phyloP scores from a whole-genome alignment of 2,113 vertebrate species.

The Laterallus jamaicensis region DNA sequence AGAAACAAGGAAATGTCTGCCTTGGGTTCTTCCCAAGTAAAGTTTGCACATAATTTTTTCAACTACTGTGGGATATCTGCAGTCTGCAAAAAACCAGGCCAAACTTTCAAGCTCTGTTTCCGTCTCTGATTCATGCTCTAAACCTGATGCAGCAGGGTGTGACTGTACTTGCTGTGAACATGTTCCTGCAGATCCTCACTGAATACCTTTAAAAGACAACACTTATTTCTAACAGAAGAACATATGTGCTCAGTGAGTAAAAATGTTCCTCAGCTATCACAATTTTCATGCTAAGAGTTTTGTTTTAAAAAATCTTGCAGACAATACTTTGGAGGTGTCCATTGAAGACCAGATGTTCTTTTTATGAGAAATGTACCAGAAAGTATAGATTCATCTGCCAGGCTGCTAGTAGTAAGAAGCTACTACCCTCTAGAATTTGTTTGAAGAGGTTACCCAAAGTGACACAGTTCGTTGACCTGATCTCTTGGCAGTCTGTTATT shows the following conservation, averaged over 20 bases:
- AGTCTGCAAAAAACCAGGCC: not conserved
- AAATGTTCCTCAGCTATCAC: slow-evolving; percentile 12
- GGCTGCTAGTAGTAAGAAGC: not conserved
- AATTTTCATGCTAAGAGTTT: not conserved
- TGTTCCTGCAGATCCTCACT: slow-evolving; percentile 45
- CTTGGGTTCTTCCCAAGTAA: not conserved
- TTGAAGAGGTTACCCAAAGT: not conserved
- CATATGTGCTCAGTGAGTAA: slow-evolving; percentile 4
- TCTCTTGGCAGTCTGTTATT: not conserved
- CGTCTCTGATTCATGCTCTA: slow-evolving; percentile 31
- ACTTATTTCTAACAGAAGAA: slow-evolving; percentile 35
- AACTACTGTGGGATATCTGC: not conserved
- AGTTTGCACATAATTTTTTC: not conserved
- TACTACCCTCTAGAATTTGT: not conserved
- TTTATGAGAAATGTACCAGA: not conserved
- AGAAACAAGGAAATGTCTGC: not conserved
- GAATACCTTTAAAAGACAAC: slow-evolving; percentile 38
- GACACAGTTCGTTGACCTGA: not conserved
- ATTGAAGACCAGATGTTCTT: not conserved
- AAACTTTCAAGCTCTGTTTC: slow-evolving; percentile 13
- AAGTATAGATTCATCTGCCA: not conserved
- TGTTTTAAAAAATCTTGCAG: not conserved
- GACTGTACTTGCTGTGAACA: slow-evolving; percentile 20
- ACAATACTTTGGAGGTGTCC: not conserved
- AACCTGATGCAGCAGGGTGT: slow-evolving; percentile 32